Evolutionary conservation across 2,797 vertebrate genomes (phyloP).

Genomic region (Mico argentatus): DNA sequence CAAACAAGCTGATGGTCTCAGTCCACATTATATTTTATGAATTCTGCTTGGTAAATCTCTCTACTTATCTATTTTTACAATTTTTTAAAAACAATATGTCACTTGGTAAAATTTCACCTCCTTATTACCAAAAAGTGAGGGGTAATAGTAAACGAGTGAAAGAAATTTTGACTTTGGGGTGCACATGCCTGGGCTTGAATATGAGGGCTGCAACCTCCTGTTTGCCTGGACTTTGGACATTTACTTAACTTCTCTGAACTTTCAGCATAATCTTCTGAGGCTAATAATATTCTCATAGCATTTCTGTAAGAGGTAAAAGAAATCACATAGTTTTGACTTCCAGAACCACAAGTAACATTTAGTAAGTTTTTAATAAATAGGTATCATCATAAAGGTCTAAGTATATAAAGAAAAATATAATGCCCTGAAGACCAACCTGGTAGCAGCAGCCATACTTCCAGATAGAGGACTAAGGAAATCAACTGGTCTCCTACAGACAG

Average conservation of each 20-base stretch:
- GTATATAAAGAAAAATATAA: background rate
- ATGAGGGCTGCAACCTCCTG: background rate
- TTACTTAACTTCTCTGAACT: background rate
- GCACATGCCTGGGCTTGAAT: background rate
- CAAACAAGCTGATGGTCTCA: background rate
- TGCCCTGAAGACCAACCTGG: background rate
- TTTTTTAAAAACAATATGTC: background rate
- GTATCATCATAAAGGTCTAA: background rate
- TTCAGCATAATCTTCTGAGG: background rate
- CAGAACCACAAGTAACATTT: background rate
- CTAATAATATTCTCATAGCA: background rate
- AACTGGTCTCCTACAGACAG: background rate
- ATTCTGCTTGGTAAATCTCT: background rate
- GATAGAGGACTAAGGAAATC: background rate
- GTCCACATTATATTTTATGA: background rate
- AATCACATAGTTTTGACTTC: background rate
- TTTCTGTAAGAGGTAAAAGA: background rate
- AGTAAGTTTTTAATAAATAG: background rate
- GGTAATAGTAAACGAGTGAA: background rate
- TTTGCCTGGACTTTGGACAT: background rate
- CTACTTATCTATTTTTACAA: background rate
- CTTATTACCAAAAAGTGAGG: constrained; percentile 10
- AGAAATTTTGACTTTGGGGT: background rate
- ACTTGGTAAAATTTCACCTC: background rate
- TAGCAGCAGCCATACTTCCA: background rate